Conservation (phyloP, 2,797 vertebrate genomes). For the Zenarchopterus dispar region DNA sequence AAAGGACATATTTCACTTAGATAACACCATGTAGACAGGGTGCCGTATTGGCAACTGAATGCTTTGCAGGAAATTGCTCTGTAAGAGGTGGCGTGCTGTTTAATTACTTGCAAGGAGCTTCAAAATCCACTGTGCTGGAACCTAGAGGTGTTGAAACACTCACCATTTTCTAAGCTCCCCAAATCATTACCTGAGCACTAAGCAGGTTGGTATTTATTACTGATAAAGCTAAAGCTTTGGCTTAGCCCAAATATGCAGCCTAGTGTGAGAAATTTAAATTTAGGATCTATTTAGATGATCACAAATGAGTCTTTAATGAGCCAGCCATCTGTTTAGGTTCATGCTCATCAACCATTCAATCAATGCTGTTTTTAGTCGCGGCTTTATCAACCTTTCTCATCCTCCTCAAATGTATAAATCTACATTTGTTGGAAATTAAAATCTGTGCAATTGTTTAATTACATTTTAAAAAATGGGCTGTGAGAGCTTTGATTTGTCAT, state of each 20-base stretch:
- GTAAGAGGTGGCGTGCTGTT: constrained; percentile 78
- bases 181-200: constrained; percentile 74
- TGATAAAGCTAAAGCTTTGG: constrained; percentile 56
- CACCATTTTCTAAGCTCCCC: constrained; percentile 54
- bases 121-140: constrained; percentile 73
- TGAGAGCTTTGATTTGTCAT: constrained; percentile 49
- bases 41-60: constrained; percentile 64
- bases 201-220: constrained; percentile 67
- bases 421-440: constrained; percentile 21
- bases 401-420: constrained; percentile 29
- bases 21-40: constrained; percentile 68
- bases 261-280: constrained; percentile 64
- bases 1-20: constrained; percentile 78
- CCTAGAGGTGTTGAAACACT: constrained; percentile 56
- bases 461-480: constrained; percentile 20
- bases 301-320: constrained; percentile 70
- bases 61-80: constrained; percentile 76
- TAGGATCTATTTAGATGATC: constrained; percentile 69
- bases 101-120: constrained; percentile 79
- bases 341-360: constrained; percentile 39
- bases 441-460: constrained; percentile 16
- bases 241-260: constrained; percentile 57
- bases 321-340: constrained; percentile 59
- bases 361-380: constrained; percentile 26
- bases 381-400: constrained; percentile 36